phyloP scores from a whole-genome alignment of 2,797 vertebrate genomes.

The Calcarius lapponicus region DNA sequence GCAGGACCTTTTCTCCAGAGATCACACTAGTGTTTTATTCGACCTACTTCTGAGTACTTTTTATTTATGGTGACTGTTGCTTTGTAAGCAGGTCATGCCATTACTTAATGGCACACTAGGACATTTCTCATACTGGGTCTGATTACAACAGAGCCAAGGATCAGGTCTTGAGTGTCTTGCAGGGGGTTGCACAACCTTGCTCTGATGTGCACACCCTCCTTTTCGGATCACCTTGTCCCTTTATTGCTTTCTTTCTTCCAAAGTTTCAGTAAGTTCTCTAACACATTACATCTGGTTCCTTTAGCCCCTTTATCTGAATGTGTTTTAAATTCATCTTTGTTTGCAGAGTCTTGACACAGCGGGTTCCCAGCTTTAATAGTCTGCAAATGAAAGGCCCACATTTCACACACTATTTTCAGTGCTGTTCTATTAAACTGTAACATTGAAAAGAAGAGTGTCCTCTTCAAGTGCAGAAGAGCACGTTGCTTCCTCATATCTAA shows the following conservation, averaged over 20 bases:
- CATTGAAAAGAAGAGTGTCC: conserved; percentile 48
- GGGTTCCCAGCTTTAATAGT: conserved; percentile 53
- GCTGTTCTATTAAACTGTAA: conserved; percentile 44
- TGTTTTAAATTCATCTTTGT: conserved; percentile 62
- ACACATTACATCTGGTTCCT: conserved; percentile 27
- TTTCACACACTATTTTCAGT: conserved; percentile 64
- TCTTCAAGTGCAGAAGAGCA: conserved; percentile 35
- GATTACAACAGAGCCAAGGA: not conserved
- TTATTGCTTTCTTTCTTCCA: not conserved
- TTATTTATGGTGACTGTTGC: conserved; percentile 2
- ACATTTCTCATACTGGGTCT: not conserved
- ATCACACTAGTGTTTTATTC: not conserved
- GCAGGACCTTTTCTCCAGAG: not conserved
- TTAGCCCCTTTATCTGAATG: conserved; percentile 34
- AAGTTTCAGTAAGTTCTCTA: conserved; percentile 31
- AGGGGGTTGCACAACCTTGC: not conserved
- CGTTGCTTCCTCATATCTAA: not conserved
- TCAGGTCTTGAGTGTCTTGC: not conserved
- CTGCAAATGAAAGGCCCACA: conserved; percentile 63
- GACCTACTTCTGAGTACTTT: conserved; percentile 4
- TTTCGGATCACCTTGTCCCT: not conserved
- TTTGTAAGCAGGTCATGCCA: conserved; percentile 30
- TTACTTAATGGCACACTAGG: conserved; percentile 26
- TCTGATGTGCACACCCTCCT: not conserved
- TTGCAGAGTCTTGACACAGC: conserved; percentile 58